phyloP scores from a whole-genome alignment of 2,797 vertebrate species.

The Pelodytes ibericus region DNA sequence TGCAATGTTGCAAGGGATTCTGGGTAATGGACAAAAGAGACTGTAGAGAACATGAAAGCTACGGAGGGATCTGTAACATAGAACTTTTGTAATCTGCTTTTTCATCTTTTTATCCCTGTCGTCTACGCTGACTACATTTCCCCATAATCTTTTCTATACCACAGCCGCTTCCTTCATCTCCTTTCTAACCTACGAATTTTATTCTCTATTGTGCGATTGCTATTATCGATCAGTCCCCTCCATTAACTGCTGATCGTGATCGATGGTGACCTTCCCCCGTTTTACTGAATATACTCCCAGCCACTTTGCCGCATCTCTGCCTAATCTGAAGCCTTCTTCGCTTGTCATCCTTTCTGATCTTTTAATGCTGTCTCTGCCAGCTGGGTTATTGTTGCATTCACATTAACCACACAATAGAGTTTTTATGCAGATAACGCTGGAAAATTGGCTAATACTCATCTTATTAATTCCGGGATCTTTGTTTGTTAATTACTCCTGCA shows the following conservation, averaged over 20 bases:
- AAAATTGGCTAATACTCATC: neutral
- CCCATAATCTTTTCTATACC: neutral
- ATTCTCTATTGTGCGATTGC: neutral
- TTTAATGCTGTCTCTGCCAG: too few relatives aligned
- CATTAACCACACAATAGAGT: neutral
- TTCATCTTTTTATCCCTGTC: neutral
- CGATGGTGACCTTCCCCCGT: slow-evolving; percentile 1
- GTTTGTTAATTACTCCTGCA: neutral
- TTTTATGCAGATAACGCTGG: neutral
- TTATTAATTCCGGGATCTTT: neutral
- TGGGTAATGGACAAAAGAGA: neutral
- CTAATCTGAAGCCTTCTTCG: neutral
- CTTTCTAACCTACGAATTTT: slow-evolving; percentile 8
- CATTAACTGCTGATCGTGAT: slow-evolving; percentile 9
- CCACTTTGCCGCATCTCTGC: neutral
- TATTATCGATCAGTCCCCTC: neutral
- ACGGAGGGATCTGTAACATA: too few relatives aligned
- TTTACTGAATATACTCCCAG: slow-evolving; percentile 13
- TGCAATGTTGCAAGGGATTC: neutral
- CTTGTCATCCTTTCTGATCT: too few relatives aligned
- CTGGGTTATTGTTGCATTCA: neutral
- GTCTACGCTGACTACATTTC: neutral
- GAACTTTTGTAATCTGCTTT: neutral
- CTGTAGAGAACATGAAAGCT: too few relatives aligned
- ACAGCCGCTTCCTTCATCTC: neutral